Base-by-base conservation (phyloP, 2,888 invertebrate species). In the Allolobophora icterica region DNA sequence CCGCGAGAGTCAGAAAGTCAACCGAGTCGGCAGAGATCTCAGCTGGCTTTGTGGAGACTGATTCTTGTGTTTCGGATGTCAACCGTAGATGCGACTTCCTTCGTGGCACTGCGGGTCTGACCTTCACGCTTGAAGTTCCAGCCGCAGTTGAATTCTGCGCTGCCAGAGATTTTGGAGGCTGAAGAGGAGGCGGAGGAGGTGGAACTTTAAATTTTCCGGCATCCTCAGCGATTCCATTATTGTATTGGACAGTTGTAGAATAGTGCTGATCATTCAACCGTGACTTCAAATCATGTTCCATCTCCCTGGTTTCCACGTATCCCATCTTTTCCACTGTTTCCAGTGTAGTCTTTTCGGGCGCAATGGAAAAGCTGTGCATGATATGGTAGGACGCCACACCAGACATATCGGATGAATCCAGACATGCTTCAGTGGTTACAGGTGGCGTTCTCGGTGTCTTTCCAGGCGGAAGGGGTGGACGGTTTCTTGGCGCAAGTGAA, bases 1-100 rank as follows among this genome's bases (percentile, higher is more conserved):
- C 91, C 24, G 91, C 91, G 30, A 91, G 87, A 89, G 91, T 58
- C 42, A 91, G 89, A 87, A 91, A 91, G 52, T 91, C 58, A 38
- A 24, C 35, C 35, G 87, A 24, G 38, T 38, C 24, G 34, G 87
- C 35, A 8, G 87, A 19, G 34, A 6, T 8, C 38, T 87, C 87
- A 0, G 87, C 19, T 35, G 87, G 8, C 19, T 35, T 87, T 21
- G 21, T 24, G 35, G 34, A 21, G 35, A 34, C 21, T 24, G 87
- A 6, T 24, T 87, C 38, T 17, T 34, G 34, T n/a, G 21, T 11
- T 6, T 24, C 38, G 0, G 87, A 24, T 11, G 35, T 21, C 34
- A 21, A 0, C 19, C 1, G 5, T 17, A 34, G 87, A 35, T 17
- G 87, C 8, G 87, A 87, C 38, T 38, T 87, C 38, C 87, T 87